Conservation (phyloP, 2,888 invertebrate species). For the Galeopsomyia nigrocyanea region DNA sequence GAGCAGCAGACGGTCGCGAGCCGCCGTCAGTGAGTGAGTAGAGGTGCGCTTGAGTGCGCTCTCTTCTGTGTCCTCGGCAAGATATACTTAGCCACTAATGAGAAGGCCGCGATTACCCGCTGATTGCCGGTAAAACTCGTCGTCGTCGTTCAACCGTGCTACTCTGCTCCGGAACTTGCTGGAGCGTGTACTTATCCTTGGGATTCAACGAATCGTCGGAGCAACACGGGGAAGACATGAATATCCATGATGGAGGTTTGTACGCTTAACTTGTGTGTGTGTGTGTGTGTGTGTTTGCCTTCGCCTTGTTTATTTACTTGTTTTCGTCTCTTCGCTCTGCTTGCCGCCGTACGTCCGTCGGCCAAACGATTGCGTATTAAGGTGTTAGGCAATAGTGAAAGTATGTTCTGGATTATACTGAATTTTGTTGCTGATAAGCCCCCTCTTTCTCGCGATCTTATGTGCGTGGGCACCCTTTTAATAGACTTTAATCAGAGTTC, state of each 20-base stretch:
- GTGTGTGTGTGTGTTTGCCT: not conserved
- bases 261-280: not conserved
- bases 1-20: too few species aligned
- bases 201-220: constrained; percentile 12
- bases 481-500: constrained; percentile 21
- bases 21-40: too few species aligned
- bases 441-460: not conserved
- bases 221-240: constrained; percentile 56
- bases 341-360: too few species aligned
- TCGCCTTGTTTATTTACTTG: not conserved
- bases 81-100: constrained; percentile 4
- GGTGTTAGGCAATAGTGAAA: too few species aligned
- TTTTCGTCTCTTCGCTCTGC: not conserved
- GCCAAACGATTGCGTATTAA: too few species aligned
- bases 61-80: not conserved
- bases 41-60: too few species aligned
- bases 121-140: not conserved
- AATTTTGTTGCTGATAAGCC: too few species aligned
- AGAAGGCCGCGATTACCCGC: not conserved
- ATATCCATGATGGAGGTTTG: constrained; percentile 61
- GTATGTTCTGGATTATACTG: too few species aligned
- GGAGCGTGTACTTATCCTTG: constrained; percentile 2
- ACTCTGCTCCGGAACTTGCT: not conserved
- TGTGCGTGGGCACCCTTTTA: constrained; percentile 2
- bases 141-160: not conserved